phyloP scores from a whole-genome alignment of 2,888 invertebrate species.

The Leucania comma region DNA sequence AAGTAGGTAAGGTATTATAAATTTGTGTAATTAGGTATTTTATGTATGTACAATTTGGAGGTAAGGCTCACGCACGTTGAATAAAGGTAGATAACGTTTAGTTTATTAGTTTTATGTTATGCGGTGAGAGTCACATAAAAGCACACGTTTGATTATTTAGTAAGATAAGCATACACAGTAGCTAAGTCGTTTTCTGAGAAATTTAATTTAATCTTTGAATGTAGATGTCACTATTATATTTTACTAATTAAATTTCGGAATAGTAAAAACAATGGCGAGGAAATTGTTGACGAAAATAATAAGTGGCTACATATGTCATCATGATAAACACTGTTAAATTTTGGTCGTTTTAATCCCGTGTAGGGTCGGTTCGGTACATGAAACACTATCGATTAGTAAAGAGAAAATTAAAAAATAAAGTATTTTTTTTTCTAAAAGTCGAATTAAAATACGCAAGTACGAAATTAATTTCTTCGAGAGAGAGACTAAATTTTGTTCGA shows the following conservation, averaged over 20 bases:
- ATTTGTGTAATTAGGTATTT: constrained; percentile 64
- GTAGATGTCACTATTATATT: constrained; percentile 14
- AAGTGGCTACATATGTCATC: no score
- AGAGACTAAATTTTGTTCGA: no score
- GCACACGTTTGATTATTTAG: constrained; percentile 40
- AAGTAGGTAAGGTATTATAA: constrained; percentile 61
- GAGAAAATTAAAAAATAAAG: no score
- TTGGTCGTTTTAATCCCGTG: no score
- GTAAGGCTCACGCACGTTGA: constrained; percentile 46
- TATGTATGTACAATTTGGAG: constrained; percentile 59
- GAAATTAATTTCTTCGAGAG: no score
- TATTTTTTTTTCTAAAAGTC: no score
- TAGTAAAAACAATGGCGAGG: background rate
- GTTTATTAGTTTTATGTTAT: constrained; percentile 45
- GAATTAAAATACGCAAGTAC: no score
- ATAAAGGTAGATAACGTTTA: constrained; percentile 47
- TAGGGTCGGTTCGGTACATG: no score
- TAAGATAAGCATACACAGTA: constrained; percentile 49
- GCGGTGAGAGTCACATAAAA: constrained; percentile 50
- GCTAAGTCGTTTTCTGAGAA: constrained; percentile 42
- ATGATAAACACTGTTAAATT: no score
- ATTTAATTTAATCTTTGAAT: constrained; percentile 31
- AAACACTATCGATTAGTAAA: no score
- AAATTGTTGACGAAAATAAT: no score
- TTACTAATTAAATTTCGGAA: constrained; percentile 15